These are phyloP conservation scores for Aspidapion aeneum DNA, from an alignment of 2,888 invertebrate genomes.

Conservation along the genomic window DNA sequence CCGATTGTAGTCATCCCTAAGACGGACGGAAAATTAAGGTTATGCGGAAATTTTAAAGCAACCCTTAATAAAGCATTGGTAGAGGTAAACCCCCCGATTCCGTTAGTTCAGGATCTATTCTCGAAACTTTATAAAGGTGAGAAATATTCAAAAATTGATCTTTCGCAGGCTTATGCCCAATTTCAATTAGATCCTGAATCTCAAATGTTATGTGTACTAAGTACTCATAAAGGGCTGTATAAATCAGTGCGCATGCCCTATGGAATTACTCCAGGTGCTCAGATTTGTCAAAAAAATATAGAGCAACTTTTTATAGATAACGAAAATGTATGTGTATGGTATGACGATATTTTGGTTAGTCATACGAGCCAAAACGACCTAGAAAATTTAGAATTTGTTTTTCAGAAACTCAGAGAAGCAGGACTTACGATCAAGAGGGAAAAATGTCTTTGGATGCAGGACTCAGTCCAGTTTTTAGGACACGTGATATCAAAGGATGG, in stretches of 20 bases:
- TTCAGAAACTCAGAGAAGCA: slow-evolving; percentile 27
- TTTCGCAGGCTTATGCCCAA: slow-evolving; percentile 38
- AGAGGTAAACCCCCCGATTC: slow-evolving; percentile 28
- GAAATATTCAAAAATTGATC: slow-evolving; percentile 29
- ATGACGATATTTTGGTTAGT: slow-evolving; percentile 38
- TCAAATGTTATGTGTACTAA: slow-evolving; percentile 31
- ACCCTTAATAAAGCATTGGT: slow-evolving; percentile 27
- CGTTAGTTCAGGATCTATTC: slow-evolving; percentile 30
- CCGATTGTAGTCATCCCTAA: slow-evolving; percentile 21
- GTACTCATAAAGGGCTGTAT: slow-evolving; percentile 39
- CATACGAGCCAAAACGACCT: slow-evolving; percentile 22
- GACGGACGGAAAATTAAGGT: no score
- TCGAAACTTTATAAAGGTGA: slow-evolving; percentile 24
- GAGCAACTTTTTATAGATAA: background rate
- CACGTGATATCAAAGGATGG: slow-evolving; percentile 25
- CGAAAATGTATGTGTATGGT: slow-evolving; percentile 12
- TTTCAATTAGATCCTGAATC: slow-evolving; percentile 34
- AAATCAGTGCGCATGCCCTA: background rate
- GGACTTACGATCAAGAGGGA: slow-evolving; percentile 31
- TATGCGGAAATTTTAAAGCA: no score
- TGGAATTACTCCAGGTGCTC: background rate
- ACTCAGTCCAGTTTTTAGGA: slow-evolving; percentile 37
- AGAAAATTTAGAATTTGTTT: slow-evolving; percentile 29
- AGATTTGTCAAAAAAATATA: no score
- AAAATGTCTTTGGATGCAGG: no score